Evolutionary conservation across 1,140 invertebrate species (phyloP), one percentile per base, ranked within the genome.

Genomic region (Diachasma alloeum): DNA sequence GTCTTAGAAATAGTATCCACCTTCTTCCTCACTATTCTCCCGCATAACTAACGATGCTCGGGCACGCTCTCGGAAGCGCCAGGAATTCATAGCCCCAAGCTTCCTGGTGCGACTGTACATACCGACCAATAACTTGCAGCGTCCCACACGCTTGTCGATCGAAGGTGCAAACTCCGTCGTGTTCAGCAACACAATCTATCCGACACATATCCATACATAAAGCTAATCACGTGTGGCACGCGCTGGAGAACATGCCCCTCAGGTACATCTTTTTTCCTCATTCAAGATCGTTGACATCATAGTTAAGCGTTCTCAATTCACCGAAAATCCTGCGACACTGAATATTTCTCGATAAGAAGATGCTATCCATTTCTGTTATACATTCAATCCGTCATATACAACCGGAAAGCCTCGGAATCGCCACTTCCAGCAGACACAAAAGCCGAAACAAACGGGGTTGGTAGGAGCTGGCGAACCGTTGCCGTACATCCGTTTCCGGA

Each of bases 401-500:
- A 59, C 53, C 53, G 53, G 53, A 59, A 59, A 59, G 53, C n/a
- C n/a, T 22, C 8, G 17, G 19, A 59, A 59, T 59, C 53, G 17
- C 19, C 53, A 59, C 13, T 17, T 59, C 13, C 53, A 26, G 10
- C 15, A 67, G 24, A 31, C 68, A 70, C 42, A 70, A 75, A 75
- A 75, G 44, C 44, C 66, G 42, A 75, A 42, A 37, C 46, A 71
- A 81, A 79, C 76, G 31, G 56, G 71, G 53, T 67, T 75, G 73
- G 79, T 77, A 74, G 72, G 75, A 74, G 69, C 78, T 87, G 87
- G 85, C 87, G 81, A 85, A 88, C 86, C 88, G 87, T 88, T 59
- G 81, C 75, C 82, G 74, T 74, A 81, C 85, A 88, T 89, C 88
- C 88, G 87, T 83, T 89, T 89, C 86, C 87, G 87, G 86, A 88